Percentiles rank a stretch among this genome's conserved stretches.
These are phyloP conservation scores for Cantharis flavilabris DNA, from an alignment of 2,888 invertebrate species.

Conservation along the genomic window DNA sequence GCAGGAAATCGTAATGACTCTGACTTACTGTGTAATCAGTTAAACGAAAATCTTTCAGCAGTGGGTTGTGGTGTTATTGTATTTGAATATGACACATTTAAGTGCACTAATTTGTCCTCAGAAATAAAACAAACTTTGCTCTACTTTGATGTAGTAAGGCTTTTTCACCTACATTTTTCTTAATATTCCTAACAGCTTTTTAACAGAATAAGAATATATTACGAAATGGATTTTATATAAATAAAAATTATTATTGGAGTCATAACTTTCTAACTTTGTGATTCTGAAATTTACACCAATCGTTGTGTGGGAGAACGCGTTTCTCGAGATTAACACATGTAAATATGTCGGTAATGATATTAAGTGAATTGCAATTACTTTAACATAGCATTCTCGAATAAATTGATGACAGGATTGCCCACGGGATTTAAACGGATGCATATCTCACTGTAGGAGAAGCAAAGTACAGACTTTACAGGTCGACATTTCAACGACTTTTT, in stretches of 20 bases:
- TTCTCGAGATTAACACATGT: not conserved
- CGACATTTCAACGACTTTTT: too few relatives aligned
- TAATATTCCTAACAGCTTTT: not conserved
- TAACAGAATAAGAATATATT: not conserved
- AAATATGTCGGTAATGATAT: not conserved
- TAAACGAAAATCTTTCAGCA: not conserved
- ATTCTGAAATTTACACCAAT: not conserved
- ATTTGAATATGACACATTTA: conserved; percentile 8
- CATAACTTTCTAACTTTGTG: not conserved
- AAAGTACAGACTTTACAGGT: too few relatives aligned
- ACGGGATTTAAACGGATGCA: too few relatives aligned
- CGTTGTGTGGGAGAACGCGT: not conserved
- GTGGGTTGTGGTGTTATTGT: conserved; percentile 2
- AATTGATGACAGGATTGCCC: not conserved
- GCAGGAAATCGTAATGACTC: conserved; percentile 13
- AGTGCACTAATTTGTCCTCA: conserved; percentile 27
- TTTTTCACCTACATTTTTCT: not conserved
- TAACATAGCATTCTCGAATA: not conserved
- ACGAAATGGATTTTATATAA: not conserved
- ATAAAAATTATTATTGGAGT: not conserved
- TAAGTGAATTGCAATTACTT: not conserved
- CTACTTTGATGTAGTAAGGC: not conserved
- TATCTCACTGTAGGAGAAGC: too few relatives aligned
- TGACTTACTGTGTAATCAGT: conserved; percentile 4
- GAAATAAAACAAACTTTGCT: not conserved